Evolutionary conservation across 2,113 vertebrate species (phyloP).

Genomic region (Origma solitaria): DNA sequence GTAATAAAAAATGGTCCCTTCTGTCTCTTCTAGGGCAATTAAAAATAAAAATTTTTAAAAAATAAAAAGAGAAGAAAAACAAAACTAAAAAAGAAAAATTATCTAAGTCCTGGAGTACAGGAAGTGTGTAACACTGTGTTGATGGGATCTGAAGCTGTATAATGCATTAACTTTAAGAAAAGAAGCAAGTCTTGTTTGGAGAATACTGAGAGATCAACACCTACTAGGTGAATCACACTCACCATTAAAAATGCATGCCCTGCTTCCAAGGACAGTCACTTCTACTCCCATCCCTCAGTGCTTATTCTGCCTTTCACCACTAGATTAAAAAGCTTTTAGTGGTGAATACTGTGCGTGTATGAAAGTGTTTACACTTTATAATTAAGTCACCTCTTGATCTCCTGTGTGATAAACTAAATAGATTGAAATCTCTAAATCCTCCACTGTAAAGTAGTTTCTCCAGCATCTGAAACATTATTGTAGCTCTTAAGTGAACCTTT

Average conservation of each 20-base stretch:
- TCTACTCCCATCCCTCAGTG: background rate
- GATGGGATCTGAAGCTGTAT: background rate
- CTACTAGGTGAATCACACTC: background rate
- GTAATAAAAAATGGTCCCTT: background rate
- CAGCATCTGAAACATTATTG: background rate
- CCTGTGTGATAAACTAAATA: background rate
- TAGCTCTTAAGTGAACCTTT: background rate
- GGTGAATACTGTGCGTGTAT: background rate
- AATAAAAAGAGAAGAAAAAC: rapidly evolving
- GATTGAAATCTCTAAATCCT: conserved; percentile 10
- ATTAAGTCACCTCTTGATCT: conserved; percentile 43
- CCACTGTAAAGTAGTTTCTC: background rate
- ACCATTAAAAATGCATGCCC: background rate
- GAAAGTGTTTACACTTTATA: conserved; percentile 16
- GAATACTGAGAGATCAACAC: background rate
- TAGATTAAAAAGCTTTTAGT: conserved; percentile 49
- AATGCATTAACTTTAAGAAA: background rate
- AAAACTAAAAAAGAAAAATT: background rate
- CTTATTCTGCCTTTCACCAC: background rate
- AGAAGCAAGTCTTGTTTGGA: background rate
- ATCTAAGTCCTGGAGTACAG: background rate
- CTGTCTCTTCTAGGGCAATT: background rate
- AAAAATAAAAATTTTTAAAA: background rate
- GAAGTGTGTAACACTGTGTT: background rate
- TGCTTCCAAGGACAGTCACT: conserved; percentile 4